Base-by-base conservation (phyloP, 35 echinoderm and acorn worm species). In the Acanthaster planci region DNA sequence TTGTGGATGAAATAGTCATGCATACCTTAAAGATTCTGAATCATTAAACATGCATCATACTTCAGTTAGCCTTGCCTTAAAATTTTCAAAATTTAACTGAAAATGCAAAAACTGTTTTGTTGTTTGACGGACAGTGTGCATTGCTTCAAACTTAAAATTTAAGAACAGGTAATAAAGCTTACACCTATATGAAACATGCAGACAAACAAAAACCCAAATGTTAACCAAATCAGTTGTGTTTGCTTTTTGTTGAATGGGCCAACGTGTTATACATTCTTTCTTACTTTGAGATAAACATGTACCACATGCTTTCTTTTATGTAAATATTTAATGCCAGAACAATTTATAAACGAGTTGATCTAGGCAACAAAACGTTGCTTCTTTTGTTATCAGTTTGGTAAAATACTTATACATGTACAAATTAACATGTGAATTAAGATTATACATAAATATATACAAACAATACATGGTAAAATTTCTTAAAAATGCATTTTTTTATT, bases 381-480 rank as follows among this genome's bases (percentile, higher is more conserved):
- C 64, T 27, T 72, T 72, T 72, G 18, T 72, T 72, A 72, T 72
- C 34, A 31, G 10, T 27, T 72, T 23, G 64, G 23, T 72, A 34
- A 72, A 4, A 72, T 72, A 72, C 34, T 26, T 27, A 72, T 26
- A 72, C 34, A 4, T 72, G 64, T 72, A 72, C 64, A 72, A 72
- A 72, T 72, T 72, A 72, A 72, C 34, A 72, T 72, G 23, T 83
- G 54, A 55, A 56, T 55, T 83, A 53, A 37, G 22, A 55, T 32
- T 83, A 55, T 83, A 83, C 56, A 83, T 83, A 83, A 54, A 55
- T 53, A 21, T 83, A 55, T 83, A 83, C 32, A 83, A 47, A 47
- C 4, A 47, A 6, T 30, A 55, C 12, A 51, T 83, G 26, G 47
- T 17, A 37, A 83, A 55, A 83, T 83, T 55, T 55, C n/a, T 53